A percentile compares a stretch with the other conserved stretches of the same genome.
phyloP scores from a whole-genome alignment of 2,888 invertebrate species.

The Drosophila pseudotalamancana region DNA sequence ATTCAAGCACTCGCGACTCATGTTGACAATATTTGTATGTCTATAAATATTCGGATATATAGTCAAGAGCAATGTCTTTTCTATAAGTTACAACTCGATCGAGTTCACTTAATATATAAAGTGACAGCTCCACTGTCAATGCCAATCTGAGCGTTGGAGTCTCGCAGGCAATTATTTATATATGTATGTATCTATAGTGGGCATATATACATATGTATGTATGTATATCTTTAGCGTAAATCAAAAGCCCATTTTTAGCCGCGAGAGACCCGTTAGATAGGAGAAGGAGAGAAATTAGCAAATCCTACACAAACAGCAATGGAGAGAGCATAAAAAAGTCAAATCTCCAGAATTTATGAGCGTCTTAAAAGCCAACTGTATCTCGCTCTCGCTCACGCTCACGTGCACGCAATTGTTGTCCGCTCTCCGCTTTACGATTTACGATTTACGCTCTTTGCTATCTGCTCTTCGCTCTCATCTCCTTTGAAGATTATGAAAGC shows the following conservation, averaged over 20 bases:
- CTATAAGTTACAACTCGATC: not conserved
- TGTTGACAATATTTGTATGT: conserved; percentile 21
- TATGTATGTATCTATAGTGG: conserved; percentile 53
- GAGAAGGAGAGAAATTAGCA: conserved; percentile 34
- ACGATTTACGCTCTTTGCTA: no score
- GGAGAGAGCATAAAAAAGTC: conserved; percentile 52
- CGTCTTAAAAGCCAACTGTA: conserved; percentile 24
- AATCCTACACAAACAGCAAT: conserved; percentile 47
- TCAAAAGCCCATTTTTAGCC: conserved; percentile 68
- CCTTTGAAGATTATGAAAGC: conserved; percentile 26
- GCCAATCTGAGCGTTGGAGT: conserved; percentile 62
- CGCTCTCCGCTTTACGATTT: no score
- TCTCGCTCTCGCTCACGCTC: conserved; percentile 6
- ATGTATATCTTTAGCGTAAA: conserved; percentile 61
- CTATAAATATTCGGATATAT: conserved; percentile 19
- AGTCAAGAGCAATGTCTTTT: not conserved
- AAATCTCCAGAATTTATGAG: conserved; percentile 61
- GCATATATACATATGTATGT: conserved; percentile 65
- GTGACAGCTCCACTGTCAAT: conserved; percentile 65
- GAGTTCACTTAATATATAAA: conserved; percentile 22
- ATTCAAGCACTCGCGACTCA: conserved; percentile 48
- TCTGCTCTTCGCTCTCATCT: not conserved
- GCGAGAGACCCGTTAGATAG: conserved; percentile 8
- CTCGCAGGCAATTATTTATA: conserved; percentile 70
- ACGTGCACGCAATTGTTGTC: no score